Evolutionary conservation across 1,140 invertebrate genomes (phyloP), one percentile per base, ranked within the genome.

Genomic region (Oryzaephilus surinamensis): DNA sequence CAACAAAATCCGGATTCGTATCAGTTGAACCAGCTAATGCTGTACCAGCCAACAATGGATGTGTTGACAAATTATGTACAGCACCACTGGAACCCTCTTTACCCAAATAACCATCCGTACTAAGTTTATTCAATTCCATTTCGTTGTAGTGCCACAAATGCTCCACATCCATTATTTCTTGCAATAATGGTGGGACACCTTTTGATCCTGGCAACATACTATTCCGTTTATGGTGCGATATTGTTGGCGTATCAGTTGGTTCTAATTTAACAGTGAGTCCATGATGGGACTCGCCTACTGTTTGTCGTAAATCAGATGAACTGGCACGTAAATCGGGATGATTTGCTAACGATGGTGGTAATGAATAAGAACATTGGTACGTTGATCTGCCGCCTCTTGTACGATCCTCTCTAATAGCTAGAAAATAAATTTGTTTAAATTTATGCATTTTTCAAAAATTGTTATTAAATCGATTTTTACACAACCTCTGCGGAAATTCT

Each of bases 311-410:
- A 46, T 59, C 58, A 7, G 58, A 42, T 61, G 60, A 21, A 60
- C 64, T 60, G 43, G 32, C 56, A 50, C 43, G 61, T 64, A 64
- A 8, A 60, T 64, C 62, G 32, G 69, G 51, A 41, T 68, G 64
- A 52, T 62, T 65, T 41, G 60, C 72, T 62, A 70, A 77, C 42
- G 65, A 81, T 32, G 81, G 77, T 29, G 84, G 84, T 38, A 92
- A 61, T 11, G 85, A 84, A 54, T 91, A 92, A 19, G 86, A 89
- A 61, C 88, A 93, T 53, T 92, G 89, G 63, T 97, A 97, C 8
- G 90, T 95, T 46, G 90, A 95, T 39, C 94, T 75, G 14, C 94
- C 94, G 35, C 93, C 94, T 40, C 93, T 70, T 0, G 92, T 95
- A 45, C 93, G 70, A 64, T 97, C 93, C 58, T 94, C 89, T 44